Conservation (phyloP, 1,140 invertebrate species). For the Neodiprion virginianus region DNA sequence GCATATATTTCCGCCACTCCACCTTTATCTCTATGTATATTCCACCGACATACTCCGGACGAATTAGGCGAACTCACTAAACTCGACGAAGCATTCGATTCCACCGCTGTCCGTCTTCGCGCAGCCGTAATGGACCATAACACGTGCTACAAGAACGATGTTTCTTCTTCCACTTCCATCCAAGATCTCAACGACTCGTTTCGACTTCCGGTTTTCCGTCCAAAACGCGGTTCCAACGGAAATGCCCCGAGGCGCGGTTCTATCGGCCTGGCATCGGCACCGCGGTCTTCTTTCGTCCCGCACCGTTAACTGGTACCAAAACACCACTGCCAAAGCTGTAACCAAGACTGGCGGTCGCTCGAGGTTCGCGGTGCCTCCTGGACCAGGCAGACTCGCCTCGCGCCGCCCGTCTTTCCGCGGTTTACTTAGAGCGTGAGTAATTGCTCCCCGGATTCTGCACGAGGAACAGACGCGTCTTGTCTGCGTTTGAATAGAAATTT, state of each 20-base stretch:
- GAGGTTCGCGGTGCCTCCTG: background rate
- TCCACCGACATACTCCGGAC: too few species aligned
- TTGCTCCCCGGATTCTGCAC: too few species aligned
- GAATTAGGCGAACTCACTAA: constrained; percentile 34
- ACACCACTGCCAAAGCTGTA: background rate
- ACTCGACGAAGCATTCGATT: constrained; percentile 47
- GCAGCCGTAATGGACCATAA: constrained; percentile 44
- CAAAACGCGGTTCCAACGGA: background rate
- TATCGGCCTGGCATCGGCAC: background rate
- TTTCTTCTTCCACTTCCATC: background rate
- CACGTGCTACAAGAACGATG: background rate
- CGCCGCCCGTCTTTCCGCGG: background rate
- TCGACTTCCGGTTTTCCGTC: too few species aligned
- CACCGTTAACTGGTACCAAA: background rate
- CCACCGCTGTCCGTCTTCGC: constrained; percentile 42
- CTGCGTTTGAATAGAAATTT: too few species aligned
- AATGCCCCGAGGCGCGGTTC: background rate
- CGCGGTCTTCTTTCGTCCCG: background rate
- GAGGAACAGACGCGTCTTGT: too few species aligned
- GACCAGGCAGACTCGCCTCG: background rate
- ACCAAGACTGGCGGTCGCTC: background rate
- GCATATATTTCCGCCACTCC: too few species aligned
- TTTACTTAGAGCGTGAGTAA: background rate
- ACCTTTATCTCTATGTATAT: too few species aligned
- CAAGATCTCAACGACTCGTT: too few species aligned